Evolutionary conservation across 2,113 vertebrate species (phyloP).

Genomic region (Catagonus wagneri): DNA sequence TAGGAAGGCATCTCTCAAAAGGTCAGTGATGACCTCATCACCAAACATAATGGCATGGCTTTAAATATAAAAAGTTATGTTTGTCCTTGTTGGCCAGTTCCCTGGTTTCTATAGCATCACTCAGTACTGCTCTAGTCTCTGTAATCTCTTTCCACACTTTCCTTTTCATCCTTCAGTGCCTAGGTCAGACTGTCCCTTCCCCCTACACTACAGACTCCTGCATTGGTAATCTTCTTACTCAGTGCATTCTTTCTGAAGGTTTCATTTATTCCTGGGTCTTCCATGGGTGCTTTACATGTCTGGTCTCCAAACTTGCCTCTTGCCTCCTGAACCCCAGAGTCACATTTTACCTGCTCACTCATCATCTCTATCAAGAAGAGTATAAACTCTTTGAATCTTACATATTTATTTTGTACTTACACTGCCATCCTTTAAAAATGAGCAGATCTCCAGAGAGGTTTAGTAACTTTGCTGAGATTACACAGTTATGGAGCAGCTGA

Average conservation of each 20-base stretch:
- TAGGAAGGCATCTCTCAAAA: conserved; percentile 20
- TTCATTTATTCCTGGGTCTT: not conserved
- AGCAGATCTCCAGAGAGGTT: not conserved
- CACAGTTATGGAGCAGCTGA: not conserved
- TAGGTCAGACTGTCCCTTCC: not conserved
- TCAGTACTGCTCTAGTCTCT: not conserved
- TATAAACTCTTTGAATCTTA: not conserved
- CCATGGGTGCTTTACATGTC: not conserved
- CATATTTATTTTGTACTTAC: not conserved
- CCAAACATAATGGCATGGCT: conserved; percentile 13
- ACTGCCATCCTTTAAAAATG: not conserved
- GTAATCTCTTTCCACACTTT: not conserved
- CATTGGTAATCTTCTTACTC: not conserved
- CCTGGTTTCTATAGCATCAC: conserved; percentile 8
- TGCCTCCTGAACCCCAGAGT: not conserved
- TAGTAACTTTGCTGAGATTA: not conserved
- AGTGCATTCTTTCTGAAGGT: not conserved
- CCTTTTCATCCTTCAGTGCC: not conserved
- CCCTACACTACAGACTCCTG: accelerated
- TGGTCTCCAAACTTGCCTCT: not conserved
- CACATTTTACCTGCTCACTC: not conserved
- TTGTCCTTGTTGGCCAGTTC: not conserved
- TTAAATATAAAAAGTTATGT: conserved; percentile 42
- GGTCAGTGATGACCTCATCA: conserved; percentile 55
- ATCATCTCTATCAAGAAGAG: not conserved